These are phyloP conservation scores for Tromatobia lineatoria DNA, from an alignment of 2,888 invertebrate genomes.

Conservation along the genomic window DNA sequence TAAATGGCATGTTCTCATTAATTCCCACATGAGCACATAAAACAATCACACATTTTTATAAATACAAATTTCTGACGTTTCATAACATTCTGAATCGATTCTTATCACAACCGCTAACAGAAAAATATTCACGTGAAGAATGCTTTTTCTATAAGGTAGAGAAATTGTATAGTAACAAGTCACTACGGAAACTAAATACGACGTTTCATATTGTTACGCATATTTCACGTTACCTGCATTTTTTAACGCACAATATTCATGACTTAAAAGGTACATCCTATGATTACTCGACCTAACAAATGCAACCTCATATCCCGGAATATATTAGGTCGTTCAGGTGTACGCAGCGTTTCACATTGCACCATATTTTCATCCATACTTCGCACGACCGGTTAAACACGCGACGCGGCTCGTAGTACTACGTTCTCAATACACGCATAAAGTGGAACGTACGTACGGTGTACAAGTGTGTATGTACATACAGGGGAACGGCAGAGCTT, in stretches of 20 bases:
- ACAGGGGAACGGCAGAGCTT: conserved; percentile 30
- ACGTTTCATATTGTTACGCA: not conserved
- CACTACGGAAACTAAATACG: not conserved
- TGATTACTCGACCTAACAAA: conserved; percentile 17
- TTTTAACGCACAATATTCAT: not conserved
- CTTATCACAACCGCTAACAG: too few species aligned
- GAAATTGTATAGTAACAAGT: not conserved
- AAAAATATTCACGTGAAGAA: too few species aligned
- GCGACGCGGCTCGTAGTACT: conserved; percentile 33
- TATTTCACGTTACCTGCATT: not conserved
- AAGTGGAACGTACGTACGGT: conserved; percentile 20
- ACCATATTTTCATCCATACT: not conserved
- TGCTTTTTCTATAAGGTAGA: too few species aligned
- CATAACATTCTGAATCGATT: too few species aligned
- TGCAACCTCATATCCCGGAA: conserved; percentile 13
- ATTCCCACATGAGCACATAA: too few species aligned
- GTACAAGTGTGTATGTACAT: not conserved
- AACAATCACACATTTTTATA: too few species aligned
- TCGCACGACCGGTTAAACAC: conserved; percentile 27
- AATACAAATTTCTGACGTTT: too few species aligned
- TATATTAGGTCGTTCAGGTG: conserved; percentile 30
- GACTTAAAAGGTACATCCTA: conserved; percentile 8
- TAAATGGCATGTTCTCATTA: too few species aligned
- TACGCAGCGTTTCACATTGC: conserved; percentile 29
- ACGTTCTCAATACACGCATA: conserved; percentile 2